Evolutionary conservation across 2,113 vertebrate species (phyloP).

Genomic region (Leucosticte australis): DNA sequence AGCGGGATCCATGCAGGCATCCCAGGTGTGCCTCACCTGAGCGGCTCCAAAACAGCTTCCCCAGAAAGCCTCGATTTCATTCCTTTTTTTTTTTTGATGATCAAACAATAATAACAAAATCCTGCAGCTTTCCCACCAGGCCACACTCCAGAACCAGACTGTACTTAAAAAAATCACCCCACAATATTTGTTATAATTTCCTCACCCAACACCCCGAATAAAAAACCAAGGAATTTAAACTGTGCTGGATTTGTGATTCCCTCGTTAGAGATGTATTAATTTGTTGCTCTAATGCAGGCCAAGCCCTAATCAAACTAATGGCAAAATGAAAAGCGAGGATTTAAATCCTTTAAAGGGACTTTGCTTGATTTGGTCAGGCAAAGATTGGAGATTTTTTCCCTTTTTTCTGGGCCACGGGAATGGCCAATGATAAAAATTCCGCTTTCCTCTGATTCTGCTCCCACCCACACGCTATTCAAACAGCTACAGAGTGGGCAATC

Average conservation of each 20-base stretch:
- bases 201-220: neutral
- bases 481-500: neutral
- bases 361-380: neutral
- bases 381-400: neutral
- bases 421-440: neutral
- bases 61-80: rapidly evolving
- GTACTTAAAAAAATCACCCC: neutral
- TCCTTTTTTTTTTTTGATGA: neutral
- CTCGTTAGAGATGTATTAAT: neutral
- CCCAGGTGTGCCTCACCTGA: neutral
- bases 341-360: neutral
- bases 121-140: neutral
- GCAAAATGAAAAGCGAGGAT: constrained; percentile 4
- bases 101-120: neutral
- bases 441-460: neutral
- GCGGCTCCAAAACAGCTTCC: neutral
- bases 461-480: constrained; percentile 3
- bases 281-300: neutral
- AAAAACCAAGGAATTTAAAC: neutral
- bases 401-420: neutral
- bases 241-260: neutral
- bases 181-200: rapidly evolving
- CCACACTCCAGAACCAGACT: neutral
- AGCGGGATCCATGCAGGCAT: rapidly evolving
- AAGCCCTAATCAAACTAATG: constrained; percentile 37